A percentile compares a stretch with the other conserved stretches of the same genome.
Conservation (phyloP, 2,888 invertebrate species). For the Tetragnatha montana region DNA sequence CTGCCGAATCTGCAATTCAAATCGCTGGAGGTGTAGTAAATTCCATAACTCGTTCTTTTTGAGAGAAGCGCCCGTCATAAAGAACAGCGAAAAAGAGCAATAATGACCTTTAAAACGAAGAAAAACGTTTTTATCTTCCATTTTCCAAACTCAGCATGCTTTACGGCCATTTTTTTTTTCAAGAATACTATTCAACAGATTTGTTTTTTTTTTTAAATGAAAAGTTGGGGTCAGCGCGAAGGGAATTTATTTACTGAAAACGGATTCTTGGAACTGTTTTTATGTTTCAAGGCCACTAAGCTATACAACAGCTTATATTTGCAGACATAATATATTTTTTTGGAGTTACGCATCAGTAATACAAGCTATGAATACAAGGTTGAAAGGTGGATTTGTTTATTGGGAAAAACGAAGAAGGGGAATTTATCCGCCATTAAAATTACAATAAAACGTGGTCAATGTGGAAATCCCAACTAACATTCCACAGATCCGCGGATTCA, state of each 20-base stretch:
- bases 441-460: no score
- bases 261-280: slow-evolving; percentile 5
- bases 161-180: background rate
- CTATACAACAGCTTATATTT: slow-evolving; percentile 15
- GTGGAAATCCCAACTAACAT: no score
- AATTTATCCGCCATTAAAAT: background rate
- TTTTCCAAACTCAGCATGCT: background rate
- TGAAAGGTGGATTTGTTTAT: slow-evolving; percentile 43
- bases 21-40: slow-evolving; percentile 15
- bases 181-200: background rate
- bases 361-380: no score
- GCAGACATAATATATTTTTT: no score
- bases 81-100: slow-evolving; percentile 26
- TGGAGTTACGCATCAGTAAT: no score
- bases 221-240: background rate
- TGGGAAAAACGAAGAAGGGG: background rate
- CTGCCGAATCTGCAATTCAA: slow-evolving; percentile 27
- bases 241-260: slow-evolving; percentile 17
- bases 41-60: slow-evolving; percentile 24
- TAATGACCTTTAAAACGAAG: slow-evolving; percentile 33
- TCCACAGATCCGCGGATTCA: no score
- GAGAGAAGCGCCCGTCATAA: background rate
- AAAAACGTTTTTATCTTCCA: background rate
- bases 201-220: background rate
- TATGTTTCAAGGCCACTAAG: slow-evolving; percentile 29